Percentiles rank a stretch among this genome's conserved stretches.
These are phyloP conservation scores for Capra hircus DNA, from an alignment of 2,113 vertebrate genomes.

Conservation along the genomic window DNA sequence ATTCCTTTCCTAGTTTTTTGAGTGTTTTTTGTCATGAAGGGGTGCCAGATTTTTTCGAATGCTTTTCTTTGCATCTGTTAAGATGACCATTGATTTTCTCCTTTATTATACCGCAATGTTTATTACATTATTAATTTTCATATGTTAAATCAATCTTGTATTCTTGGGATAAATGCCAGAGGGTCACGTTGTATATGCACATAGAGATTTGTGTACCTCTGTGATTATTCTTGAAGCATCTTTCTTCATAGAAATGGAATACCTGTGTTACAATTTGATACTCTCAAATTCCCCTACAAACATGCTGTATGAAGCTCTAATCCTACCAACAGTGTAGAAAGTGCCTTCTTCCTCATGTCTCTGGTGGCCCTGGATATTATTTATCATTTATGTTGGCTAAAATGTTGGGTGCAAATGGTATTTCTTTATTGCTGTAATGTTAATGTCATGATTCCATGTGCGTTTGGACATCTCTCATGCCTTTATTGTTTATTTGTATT, in stretches of 20 bases:
- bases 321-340: background rate
- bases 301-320: background rate
- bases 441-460: background rate
- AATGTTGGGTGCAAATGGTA: background rate
- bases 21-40: background rate
- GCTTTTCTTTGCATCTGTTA: background rate
- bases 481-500: background rate
- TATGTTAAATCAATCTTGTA: background rate
- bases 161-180: background rate
- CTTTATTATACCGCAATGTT: background rate
- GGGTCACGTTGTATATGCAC: background rate
- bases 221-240: conserved; percentile 16
- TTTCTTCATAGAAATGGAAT: conserved; percentile 27
- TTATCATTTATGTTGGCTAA: conserved; percentile 25
- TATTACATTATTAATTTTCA: conserved; percentile 11
- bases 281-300: conserved; percentile 24
- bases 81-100: background rate
- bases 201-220: conserved; percentile 14
- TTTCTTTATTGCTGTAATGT: conserved; percentile 15
- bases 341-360: background rate
- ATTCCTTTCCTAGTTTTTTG: background rate
- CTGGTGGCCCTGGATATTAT: background rate
- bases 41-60: background rate
- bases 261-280: conserved; percentile 36
- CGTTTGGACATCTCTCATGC: background rate